Percentiles rank a stretch among this genome's conserved stretches.
These are phyloP conservation scores for Laticauda colubrina DNA, from an alignment of 2,113 vertebrate genomes.

Conservation along the genomic window DNA sequence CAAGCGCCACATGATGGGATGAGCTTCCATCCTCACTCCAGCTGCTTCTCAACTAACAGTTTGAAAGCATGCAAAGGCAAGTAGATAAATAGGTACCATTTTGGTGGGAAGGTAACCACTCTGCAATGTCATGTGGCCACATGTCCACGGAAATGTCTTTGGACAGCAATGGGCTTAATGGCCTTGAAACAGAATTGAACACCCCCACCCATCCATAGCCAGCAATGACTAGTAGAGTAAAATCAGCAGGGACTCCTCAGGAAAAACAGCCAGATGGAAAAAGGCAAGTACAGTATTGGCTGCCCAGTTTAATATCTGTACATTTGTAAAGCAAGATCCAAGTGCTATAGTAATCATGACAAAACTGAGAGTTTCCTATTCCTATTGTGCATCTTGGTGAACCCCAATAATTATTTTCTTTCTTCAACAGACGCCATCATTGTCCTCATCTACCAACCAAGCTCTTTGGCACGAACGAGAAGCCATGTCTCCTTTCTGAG, in stretches of 20 bases:
- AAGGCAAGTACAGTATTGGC: background rate
- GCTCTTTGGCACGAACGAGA: conserved; percentile 57
- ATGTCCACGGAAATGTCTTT: too few relatives aligned
- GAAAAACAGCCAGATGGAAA: background rate
- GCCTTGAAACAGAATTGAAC: background rate
- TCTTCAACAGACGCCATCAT: conserved; percentile 60
- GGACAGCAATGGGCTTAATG: too few relatives aligned
- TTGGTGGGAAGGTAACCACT: background rate
- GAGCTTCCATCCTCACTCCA: background rate
- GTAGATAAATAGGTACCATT: background rate
- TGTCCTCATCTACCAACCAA: conserved; percentile 60
- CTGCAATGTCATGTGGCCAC: background rate
- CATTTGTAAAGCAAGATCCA: background rate
- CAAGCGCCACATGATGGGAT: background rate
- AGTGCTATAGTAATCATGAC: background rate
- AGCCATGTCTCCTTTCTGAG: conserved; percentile 61
- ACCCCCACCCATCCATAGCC: background rate
- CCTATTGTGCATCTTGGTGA: background rate
- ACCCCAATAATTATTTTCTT: background rate
- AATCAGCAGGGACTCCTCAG: background rate
- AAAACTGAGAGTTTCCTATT: background rate
- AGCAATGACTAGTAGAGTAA: background rate
- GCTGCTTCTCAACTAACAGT: background rate
- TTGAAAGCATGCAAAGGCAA: background rate
- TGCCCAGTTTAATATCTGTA: background rate